phyloP scores from a whole-genome alignment of 2,888 invertebrate species.

The Hyles lineata region DNA sequence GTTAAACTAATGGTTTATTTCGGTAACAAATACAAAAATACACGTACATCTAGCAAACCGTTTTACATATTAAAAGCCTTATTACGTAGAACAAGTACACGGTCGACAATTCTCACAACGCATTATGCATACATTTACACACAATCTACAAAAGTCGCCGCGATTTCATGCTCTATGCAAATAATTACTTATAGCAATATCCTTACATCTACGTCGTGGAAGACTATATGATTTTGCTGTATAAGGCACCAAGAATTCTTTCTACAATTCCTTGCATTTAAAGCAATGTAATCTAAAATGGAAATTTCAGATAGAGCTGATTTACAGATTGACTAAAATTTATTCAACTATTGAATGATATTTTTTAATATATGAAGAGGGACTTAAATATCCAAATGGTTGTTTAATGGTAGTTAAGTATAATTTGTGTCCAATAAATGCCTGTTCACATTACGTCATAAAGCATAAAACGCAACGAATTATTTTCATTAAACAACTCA shows the following conservation, averaged over 20 bases:
- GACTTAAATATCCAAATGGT: neutral
- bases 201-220: slow-evolving; percentile 55
- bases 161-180: slow-evolving; percentile 21
- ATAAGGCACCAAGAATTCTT: slow-evolving; percentile 76
- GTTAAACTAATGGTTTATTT: slow-evolving; percentile 51
- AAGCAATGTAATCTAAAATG: neutral
- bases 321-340: neutral
- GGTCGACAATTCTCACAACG: slow-evolving; percentile 4
- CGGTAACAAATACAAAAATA: slow-evolving; percentile 60
- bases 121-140: slow-evolving; percentile 16
- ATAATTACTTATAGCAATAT: slow-evolving; percentile 19
- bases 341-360: neutral
- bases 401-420: too few relatives aligned
- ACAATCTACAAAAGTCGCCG: slow-evolving; percentile 16
- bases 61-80: slow-evolving; percentile 21
- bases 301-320: neutral
- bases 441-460: neutral
- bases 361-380: neutral
- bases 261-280: slow-evolving; percentile 25
- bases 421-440: neutral
- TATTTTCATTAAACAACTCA: neutral
- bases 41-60: slow-evolving; percentile 12
- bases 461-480: slow-evolving; percentile 3
- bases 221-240: slow-evolving; percentile 82
- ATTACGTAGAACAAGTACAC: slow-evolving; percentile 11